Evolutionary conservation across 2,113 vertebrate species (phyloP), one percentile per base, ranked within the genome.

Genomic region (Neolamprologus tretocephalus): DNA sequence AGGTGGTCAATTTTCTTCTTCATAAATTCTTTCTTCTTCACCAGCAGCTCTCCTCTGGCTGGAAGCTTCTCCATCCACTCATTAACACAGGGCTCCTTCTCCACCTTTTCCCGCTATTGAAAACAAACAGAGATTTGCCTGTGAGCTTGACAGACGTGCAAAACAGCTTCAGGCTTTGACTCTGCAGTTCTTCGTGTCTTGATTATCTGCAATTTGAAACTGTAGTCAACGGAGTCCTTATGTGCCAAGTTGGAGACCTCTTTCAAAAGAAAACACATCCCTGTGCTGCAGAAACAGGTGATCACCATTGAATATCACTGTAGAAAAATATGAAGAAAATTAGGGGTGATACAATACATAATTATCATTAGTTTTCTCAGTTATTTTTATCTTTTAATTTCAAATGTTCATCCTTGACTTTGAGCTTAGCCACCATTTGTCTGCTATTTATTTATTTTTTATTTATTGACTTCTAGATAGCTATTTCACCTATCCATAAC

Each of bases 391-490:
- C 0, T 66, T 66, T 66, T 66, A 35, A 35, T 66, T 66, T 66
- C 61, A 66, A 66, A 66, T 66, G 9, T 35, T 66, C 31, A 37
- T 66, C 61, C 0, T 66, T 66, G 2, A 66, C 17, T 66, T 66
- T 66, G 31, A 66, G 61, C 10, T 66, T 61, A 19, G 28, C 28
- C 28, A 33, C 57, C 28, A 33, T 61, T 61, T 35, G 10, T 66
- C 0, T 66, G 31, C 31, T 35, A n/a, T 37, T 66, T 63, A 0
- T n/a, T n/a, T n/a, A 7, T 63, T 63, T 35, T n/a, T 21, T n/a
- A n/a, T 66, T 37, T n/a, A 1, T 35, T 0, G 3, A 35, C 9
- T n/a, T 37, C 61, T n/a, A 37, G 10, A n/a, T 37, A 37, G 10
- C 4, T 37, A 66, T 66, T 37, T 37, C 19, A 13, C 61, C 33